phyloP scores from a whole-genome alignment of 1,140 invertebrate species.

The Caligus rogercresseyi region DNA sequence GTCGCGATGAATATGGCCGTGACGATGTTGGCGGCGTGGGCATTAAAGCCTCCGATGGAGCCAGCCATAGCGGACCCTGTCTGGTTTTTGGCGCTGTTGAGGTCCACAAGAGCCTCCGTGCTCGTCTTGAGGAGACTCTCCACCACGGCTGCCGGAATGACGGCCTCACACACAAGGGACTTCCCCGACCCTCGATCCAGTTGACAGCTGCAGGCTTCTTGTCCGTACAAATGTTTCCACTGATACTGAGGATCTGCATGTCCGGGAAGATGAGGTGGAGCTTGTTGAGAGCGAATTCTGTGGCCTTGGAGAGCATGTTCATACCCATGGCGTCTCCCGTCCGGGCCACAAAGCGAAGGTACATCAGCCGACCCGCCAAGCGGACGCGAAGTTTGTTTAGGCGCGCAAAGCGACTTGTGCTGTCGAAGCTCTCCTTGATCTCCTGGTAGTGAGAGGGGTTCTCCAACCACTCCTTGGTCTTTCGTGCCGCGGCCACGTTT shows the following conservation, averaged over 20 bases:
- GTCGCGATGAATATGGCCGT: conserved; percentile 94
- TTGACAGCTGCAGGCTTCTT: conserved; percentile 96
- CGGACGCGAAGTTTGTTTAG: conserved; percentile 57
- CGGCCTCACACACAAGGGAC: conserved; percentile 81
- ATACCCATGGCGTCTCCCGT: conserved; percentile 99
- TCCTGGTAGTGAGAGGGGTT: conserved; percentile 51
- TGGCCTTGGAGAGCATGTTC: conserved; percentile 98
- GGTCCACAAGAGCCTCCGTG: conserved; percentile 60
- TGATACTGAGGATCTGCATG: conserved; percentile 82
- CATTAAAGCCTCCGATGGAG: conserved; percentile 86
- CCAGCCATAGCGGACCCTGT: conserved; percentile 87
- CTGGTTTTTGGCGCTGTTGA: conserved; percentile 86
- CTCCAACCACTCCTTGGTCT: conserved; percentile 52
- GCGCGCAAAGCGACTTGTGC: conserved; percentile 65
- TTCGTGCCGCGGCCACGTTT: conserved; percentile 47
- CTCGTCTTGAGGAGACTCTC: conserved; percentile 68
- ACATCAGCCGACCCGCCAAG: conserved; percentile 69
- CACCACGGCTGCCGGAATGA: conserved; percentile 54
- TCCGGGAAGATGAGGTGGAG: conserved; percentile 57
- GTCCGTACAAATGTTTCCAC: conserved; percentile 93
- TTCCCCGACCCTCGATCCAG: conserved; percentile 94
- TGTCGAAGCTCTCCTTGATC: conserved; percentile 75
- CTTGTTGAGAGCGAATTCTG: conserved; percentile 58
- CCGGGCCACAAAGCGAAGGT: conserved; percentile 75
- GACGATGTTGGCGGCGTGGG: conserved; percentile 95